Base-by-base conservation (phyloP, 2,113 vertebrate species). In the Malaclemys terrapin region DNA sequence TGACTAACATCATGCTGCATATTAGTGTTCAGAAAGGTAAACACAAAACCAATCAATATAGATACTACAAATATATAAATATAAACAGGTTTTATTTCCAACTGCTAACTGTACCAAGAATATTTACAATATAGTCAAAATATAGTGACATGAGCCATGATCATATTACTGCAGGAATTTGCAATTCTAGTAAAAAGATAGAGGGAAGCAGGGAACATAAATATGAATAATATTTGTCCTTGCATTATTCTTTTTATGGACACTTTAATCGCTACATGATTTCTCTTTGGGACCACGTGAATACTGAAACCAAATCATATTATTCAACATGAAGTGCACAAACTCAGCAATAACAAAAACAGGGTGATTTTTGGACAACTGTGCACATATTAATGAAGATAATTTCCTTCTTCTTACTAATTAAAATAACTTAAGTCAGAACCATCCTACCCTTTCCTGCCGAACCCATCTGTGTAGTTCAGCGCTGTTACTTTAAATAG, bases 401-500 rank as follows among this genome's bases (percentile, higher is more conserved):
- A 87, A 88, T 89, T 93, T 1, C 62, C 94, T 95, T 95, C 45
- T 88, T 54, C 79, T 88, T 75, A 79, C 84, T 31, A 54, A 50
- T 90, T n/a, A 83, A 80, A 91, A 90, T 95, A 80, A 89, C 87
- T 69, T 95, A 92, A 94, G 49, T 93, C 42, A 50, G 93, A 93
- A 59, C 31, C 84, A 5, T 59, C 56, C 56, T 78, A 65, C 45
- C 80, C 78, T 94, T 89, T 95, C 85, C 54, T 47, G 19, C 87
- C 57, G 31, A 89, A 82, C 79, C 83, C 90, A 1, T 84, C 85
- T 83, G n/a, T 85, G 42, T n/a, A 81, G 5, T 94, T 78, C 22
- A 10, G 17, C n/a, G 9, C 19, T 38, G n/a, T 72, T 22, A 72
- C n/a, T 72, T 38, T 72, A 72, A 72, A 72, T 72, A 38, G n/a